A percentile compares a stretch with the other conserved stretches of the same genome.
Conservation (phyloP, 2,113 vertebrate species). For the Phodopus roborovskii region DNA sequence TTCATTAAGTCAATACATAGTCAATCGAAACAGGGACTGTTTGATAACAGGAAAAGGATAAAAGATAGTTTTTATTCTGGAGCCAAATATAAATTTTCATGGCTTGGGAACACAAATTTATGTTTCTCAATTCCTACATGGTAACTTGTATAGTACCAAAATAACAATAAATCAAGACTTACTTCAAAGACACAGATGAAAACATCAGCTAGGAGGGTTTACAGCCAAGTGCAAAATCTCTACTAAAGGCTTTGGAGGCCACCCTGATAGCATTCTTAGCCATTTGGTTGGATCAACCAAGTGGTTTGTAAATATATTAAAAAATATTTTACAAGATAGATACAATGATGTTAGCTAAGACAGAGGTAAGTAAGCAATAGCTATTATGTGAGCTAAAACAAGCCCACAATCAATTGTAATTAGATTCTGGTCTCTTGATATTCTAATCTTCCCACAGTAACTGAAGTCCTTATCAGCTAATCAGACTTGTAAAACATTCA, state of each 20-base stretch:
- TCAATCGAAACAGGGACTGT: background rate
- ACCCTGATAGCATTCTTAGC: background rate
- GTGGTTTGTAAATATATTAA: background rate
- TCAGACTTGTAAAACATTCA: background rate
- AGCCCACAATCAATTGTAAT: background rate
- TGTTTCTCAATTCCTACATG: background rate
- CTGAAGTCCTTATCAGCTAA: background rate
- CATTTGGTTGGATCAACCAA: no score
- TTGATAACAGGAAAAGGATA: background rate
- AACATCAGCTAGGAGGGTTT: background rate
- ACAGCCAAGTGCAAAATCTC: background rate
- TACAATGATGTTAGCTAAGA: background rate
- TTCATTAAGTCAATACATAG: background rate
- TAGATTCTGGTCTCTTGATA: background rate
- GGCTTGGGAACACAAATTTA: background rate
- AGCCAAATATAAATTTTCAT: background rate
- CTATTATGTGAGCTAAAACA: background rate
- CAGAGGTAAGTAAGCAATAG: background rate
- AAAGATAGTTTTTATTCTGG: background rate
- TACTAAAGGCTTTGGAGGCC: no score
- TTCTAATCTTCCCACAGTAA: background rate
- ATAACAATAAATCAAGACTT: background rate
- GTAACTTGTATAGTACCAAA: no score
- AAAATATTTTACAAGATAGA: background rate
- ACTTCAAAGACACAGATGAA: background rate